phyloP scores from a whole-genome alignment of 2,888 invertebrate species.

The Spatulosminthurus flaviceps region DNA sequence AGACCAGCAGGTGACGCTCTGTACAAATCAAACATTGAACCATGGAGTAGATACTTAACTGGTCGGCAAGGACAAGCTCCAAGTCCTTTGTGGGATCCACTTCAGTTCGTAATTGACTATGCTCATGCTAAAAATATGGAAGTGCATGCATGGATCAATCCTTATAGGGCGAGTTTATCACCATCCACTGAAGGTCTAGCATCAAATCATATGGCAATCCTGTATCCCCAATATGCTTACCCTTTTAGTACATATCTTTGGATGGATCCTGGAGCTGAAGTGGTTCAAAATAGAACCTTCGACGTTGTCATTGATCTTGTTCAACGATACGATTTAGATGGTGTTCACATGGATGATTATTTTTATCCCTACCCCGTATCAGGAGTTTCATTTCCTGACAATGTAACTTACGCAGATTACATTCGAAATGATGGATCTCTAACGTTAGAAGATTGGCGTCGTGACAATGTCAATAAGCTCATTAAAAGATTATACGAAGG shows the following conservation, averaged over 20 bases:
- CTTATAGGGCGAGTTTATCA: conserved; percentile 55
- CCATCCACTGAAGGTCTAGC: conserved; percentile 49
- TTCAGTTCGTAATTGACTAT: conserved; percentile 54
- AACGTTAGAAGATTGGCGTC: conserved; percentile 54
- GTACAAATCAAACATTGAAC: conserved; percentile 56
- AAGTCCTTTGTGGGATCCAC: conserved; percentile 56
- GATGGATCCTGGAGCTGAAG: conserved; percentile 60
- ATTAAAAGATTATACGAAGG: conserved; percentile 51
- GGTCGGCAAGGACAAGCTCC: conserved; percentile 55
- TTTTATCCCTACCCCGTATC: conserved; percentile 59
- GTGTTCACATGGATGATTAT: conserved; percentile 61
- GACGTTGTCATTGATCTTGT: conserved; percentile 56
- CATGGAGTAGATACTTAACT: conserved; percentile 59
- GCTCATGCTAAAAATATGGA: conserved; percentile 54
- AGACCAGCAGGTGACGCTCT: conserved; percentile 59
- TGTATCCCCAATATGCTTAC: conserved; percentile 54
- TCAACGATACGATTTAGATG: conserved; percentile 57
- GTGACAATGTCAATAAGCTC: conserved; percentile 60
- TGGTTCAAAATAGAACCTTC: conserved; percentile 55
- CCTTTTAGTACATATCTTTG: conserved; percentile 54
- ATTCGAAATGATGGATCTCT: conserved; percentile 43
- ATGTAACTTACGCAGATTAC: conserved; percentile 50
- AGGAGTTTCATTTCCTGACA: conserved; percentile 53
- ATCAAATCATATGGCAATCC: conserved; percentile 56
- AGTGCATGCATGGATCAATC: conserved; percentile 62